phyloP scores from a whole-genome alignment of 2,113 vertebrate species.

The Lipotes vexillifer region DNA sequence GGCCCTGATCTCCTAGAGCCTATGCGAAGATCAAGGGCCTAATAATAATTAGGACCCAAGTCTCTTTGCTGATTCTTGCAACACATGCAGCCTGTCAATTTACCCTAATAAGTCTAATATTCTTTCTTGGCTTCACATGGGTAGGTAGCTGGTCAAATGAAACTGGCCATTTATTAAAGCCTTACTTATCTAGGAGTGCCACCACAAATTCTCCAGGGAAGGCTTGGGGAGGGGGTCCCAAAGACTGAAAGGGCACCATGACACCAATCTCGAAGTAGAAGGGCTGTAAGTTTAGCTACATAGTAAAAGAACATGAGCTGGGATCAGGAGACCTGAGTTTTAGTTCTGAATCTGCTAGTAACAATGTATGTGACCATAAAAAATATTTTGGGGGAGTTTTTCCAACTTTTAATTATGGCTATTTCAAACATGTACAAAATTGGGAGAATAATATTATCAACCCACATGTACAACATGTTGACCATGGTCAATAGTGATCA shows the following conservation, averaged over 20 bases:
- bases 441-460: conserved; percentile 11
- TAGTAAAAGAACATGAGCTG: not conserved
- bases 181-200: not conserved
- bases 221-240: not conserved
- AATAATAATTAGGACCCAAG: not conserved
- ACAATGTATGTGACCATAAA: not conserved
- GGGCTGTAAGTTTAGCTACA: not conserved
- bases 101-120: conserved; percentile 15
- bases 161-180: conserved; percentile 13
- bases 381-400: not conserved
- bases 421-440: conserved; percentile 30
- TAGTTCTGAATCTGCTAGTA: not conserved
- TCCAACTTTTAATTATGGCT: not conserved
- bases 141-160: not conserved
- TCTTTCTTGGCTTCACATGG: not conserved
- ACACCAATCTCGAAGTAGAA: not conserved
- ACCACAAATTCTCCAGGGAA: not conserved
- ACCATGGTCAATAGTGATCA: conserved; percentile 4
- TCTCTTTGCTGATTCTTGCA: not conserved
- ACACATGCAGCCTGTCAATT: not conserved
- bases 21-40: not conserved
- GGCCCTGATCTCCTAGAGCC: not conserved
- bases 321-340: not conserved
- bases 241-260: not conserved
- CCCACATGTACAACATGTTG: not conserved